Conservation (phyloP, 2,113 vertebrate genomes). For the Phaethornis superciliosus region DNA sequence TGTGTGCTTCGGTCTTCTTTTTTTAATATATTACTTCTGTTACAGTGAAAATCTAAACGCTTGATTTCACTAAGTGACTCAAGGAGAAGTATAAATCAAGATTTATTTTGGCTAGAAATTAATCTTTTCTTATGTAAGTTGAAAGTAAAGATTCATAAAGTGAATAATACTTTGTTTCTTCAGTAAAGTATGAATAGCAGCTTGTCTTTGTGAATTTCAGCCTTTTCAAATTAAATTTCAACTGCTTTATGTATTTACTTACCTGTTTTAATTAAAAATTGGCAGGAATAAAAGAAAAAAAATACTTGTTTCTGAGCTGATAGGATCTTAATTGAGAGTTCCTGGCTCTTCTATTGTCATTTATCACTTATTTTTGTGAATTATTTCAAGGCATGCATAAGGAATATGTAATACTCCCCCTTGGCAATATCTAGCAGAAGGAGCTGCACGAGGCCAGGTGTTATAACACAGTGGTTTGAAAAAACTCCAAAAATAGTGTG, state of each 20-base stretch:
- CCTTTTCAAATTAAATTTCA: constrained; percentile 34
- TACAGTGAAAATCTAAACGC: background rate
- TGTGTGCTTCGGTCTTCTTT: background rate
- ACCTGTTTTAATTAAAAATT: constrained; percentile 59
- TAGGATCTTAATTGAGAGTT: constrained; percentile 53
- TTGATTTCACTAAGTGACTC: background rate
- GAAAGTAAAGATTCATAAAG: background rate
- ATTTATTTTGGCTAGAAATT: constrained; percentile 10
- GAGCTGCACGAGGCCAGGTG: constrained; percentile 34
- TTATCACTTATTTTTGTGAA: constrained; percentile 45
- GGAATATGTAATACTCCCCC: background rate
- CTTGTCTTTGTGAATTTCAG: constrained; percentile 12
- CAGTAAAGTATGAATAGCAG: background rate
- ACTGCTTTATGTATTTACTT: background rate
- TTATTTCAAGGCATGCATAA: background rate
- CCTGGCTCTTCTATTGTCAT: background rate
- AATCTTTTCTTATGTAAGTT: background rate
- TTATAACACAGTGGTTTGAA: constrained; percentile 38
- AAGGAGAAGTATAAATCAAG: background rate
- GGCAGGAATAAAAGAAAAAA: constrained; percentile 24
- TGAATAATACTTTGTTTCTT: constrained; percentile 28
- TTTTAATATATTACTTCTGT: background rate
- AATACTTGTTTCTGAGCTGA: background rate
- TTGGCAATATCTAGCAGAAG: background rate
- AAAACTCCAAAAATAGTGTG: constrained; percentile 18